These are phyloP conservation scores for Lasioglossum figueresi DNA, from an alignment of 2,888 invertebrate genomes.

Conservation along the genomic window DNA sequence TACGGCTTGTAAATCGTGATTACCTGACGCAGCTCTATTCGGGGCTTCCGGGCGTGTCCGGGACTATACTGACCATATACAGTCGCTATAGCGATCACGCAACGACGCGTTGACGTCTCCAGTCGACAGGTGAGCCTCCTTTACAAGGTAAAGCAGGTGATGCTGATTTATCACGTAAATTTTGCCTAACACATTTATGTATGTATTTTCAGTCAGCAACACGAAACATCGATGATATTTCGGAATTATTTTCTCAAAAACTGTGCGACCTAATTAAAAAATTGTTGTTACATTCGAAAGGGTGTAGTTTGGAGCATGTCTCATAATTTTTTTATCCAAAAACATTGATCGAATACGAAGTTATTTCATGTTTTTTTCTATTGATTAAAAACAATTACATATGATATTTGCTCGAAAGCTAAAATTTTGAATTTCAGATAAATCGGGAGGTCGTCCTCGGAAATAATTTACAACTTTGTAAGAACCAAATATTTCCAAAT, in stretches of 20 bases:
- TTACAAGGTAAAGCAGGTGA: background rate
- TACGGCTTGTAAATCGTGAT: conserved; percentile 4
- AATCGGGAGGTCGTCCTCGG: no score
- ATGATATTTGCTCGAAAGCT: no score
- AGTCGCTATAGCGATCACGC: background rate
- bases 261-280: background rate
- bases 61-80: background rate
- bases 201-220: background rate
- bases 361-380: background rate
- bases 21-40: conserved; percentile 1
- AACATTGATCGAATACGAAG: no score
- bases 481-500: background rate
- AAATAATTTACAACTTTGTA: background rate
- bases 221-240: background rate
- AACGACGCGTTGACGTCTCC: background rate
- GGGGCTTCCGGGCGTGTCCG: conserved; percentile 1
- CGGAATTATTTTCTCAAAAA: background rate
- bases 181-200: background rate
- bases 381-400: no score
- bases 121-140: background rate
- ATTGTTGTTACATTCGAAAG: background rate
- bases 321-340: background rate
- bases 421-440: no score
- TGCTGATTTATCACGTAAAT: background rate
- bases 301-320: background rate